Conservation (phyloP, 2,797 vertebrate species). For the Neosalanx taihuensis region DNA sequence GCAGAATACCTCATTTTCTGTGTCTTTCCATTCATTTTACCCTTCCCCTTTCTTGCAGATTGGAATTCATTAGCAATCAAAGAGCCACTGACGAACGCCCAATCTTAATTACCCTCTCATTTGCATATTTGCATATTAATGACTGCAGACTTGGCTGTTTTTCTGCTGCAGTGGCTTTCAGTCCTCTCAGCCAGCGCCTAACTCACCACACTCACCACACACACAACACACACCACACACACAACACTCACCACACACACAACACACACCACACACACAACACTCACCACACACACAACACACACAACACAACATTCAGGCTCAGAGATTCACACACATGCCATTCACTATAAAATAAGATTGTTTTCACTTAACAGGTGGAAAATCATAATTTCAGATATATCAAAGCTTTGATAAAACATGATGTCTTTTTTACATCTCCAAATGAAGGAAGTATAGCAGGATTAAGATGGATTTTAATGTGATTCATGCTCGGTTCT, state of each 20-base stretch:
- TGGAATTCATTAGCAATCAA: constrained; percentile 87
- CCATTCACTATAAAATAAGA: not conserved
- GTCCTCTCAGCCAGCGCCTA: constrained; percentile 43
- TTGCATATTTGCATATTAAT: constrained; percentile 99
- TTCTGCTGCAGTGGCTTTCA: constrained; percentile 72
- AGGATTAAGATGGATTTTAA: not conserved
- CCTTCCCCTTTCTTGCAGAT: constrained; percentile 76
- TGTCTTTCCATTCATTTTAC: constrained; percentile 54
- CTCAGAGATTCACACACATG: constrained; percentile 41
- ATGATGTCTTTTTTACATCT: not conserved
- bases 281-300: not conserved
- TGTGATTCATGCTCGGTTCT: not conserved
- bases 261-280: not conserved
- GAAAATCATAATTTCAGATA: too few species aligned
- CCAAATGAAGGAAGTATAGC: not conserved
- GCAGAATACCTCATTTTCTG: constrained; percentile 53
- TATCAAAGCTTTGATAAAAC: too few species aligned
- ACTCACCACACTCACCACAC: constrained; percentile 5
- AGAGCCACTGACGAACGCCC: constrained; percentile 80
- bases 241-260: too few species aligned
- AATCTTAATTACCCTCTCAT: constrained; percentile 89
- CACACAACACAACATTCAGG: constrained; percentile 24
- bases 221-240: not conserved
- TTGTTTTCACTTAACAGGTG: too few species aligned
- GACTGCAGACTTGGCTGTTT: constrained; percentile 82